Conservation (phyloP, 1,140 invertebrate species). For the Drosophila bipectinata region DNA sequence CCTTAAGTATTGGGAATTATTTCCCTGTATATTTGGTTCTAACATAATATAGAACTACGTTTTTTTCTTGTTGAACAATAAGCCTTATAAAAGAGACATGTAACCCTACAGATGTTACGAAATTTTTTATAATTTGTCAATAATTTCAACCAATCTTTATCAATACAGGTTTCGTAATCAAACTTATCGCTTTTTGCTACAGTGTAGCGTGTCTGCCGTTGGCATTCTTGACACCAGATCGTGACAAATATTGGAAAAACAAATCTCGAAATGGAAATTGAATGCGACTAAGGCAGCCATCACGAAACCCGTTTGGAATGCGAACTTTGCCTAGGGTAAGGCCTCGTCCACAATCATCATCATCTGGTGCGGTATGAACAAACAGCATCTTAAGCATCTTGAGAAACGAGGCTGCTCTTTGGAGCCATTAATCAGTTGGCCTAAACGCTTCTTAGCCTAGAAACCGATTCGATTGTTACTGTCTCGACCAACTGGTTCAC, state of each 20-base stretch:
- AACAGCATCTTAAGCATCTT: conserved; percentile 38
- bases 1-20: too few relatives aligned
- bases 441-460: conserved; percentile 50
- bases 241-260: conserved; percentile 66
- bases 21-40: too few relatives aligned
- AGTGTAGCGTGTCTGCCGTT: conserved; percentile 21
- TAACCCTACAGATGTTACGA: neutral
- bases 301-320: conserved; percentile 57
- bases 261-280: conserved; percentile 54
- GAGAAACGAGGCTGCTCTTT: conserved; percentile 38
- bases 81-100: neutral
- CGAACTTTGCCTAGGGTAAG: conserved; percentile 40
- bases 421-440: conserved; percentile 55
- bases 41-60: too few relatives aligned
- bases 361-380: conserved; percentile 20
- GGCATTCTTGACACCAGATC: conserved; percentile 61
- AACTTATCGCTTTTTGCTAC: conserved; percentile 1
- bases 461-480: conserved; percentile 22
- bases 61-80: too few relatives aligned
- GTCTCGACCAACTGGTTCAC: conserved; percentile 42
- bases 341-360: conserved; percentile 33
- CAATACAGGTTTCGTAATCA: conserved; percentile 18
- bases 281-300: conserved; percentile 46
- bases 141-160: neutral
- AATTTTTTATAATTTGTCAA: neutral